Percentiles rank a stretch among this genome's conserved stretches.
Evolutionary conservation across 2,797 vertebrate species (phyloP).

Genomic region (Tadarida brasiliensis): DNA sequence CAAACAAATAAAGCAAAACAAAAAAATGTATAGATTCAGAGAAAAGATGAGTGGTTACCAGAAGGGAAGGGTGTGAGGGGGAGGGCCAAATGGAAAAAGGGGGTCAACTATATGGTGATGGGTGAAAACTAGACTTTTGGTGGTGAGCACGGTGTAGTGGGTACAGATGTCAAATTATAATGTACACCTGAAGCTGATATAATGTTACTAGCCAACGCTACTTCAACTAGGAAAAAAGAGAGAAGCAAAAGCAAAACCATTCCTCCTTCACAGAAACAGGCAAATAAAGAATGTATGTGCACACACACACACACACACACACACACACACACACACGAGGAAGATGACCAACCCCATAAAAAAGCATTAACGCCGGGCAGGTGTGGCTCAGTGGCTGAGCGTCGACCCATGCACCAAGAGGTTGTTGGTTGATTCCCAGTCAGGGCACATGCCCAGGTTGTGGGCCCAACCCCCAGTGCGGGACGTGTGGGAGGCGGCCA

Average conservation of each 20-base stretch:
- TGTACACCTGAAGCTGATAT: not conserved
- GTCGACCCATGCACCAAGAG: too few species aligned
- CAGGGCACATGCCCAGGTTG: too few species aligned
- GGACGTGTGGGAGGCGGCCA: too few species aligned
- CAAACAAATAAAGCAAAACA: not conserved
- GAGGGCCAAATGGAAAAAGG: not conserved
- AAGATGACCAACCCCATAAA: not conserved
- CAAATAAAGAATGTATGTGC: not conserved
- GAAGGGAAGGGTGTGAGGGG: not conserved
- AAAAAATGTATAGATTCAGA: not conserved
- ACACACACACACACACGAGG: not conserved
- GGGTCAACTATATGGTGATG: not conserved
- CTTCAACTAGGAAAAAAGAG: not conserved
- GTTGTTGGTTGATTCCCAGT: too few species aligned
- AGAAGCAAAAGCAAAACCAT: not conserved
- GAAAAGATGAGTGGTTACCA: not conserved
- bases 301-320: not conserved
- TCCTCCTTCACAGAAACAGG: not conserved
- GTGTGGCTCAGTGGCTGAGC: too few species aligned
- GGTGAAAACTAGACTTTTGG: not conserved
- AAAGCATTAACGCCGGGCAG: not conserved
- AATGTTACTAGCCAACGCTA: not conserved
- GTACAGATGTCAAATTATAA: not conserved
- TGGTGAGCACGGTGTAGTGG: too few species aligned
- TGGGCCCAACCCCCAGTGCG: too few species aligned